Evolutionary conservation across 1,140 invertebrate species (phyloP), one percentile per base, ranked within the genome.

Genomic region (Drosophila ambigua): DNA sequence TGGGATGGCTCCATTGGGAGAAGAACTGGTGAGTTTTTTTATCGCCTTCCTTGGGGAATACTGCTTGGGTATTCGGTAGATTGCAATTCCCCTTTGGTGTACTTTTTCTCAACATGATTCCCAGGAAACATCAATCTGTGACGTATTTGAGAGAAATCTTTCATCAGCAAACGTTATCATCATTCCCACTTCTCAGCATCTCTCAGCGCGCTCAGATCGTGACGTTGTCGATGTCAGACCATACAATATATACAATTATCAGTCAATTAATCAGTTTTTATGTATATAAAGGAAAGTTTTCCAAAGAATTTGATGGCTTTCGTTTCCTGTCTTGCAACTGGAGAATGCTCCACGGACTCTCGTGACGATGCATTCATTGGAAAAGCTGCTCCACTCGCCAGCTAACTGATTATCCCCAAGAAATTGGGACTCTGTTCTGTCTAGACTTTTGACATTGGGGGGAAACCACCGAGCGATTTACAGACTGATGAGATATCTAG

Each of bases 231-330:
- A 39, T 35, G 51, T 6, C 15, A 31, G 51, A 53, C 58, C 67
- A 58, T 52, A 26, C 45, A 51, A 71, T 69, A 20, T 15, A 31
- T 20, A 16, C 6, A 4, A n/a, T 35, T 50, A 58, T 71, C 67
- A 43, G 20, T 3, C 20, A 11, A 35, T 35, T 20, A 57, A 68
- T 69, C 65, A 39, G 46, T 16, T 41, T 39, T 13, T 13, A 13
- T 5, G 20, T 69, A 50, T 58, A 28, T 58, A 20, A 54, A 58
- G 67, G 67, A 71, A 71, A 69, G 52, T 71, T 71, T 71, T 50
- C 11, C 6, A 58, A 68, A 69, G 23, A 8, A 24, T 48, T 69
- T 28, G 16, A 15, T 43, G 15, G 43, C 28, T n/a, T 45, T 43
- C 20, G 43, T 50, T 71, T 71, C 52, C 67, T 24, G 52, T 69